Evolutionary conservation across 2,113 vertebrate species (phyloP).

Genomic region (Capreolus pygargus): DNA sequence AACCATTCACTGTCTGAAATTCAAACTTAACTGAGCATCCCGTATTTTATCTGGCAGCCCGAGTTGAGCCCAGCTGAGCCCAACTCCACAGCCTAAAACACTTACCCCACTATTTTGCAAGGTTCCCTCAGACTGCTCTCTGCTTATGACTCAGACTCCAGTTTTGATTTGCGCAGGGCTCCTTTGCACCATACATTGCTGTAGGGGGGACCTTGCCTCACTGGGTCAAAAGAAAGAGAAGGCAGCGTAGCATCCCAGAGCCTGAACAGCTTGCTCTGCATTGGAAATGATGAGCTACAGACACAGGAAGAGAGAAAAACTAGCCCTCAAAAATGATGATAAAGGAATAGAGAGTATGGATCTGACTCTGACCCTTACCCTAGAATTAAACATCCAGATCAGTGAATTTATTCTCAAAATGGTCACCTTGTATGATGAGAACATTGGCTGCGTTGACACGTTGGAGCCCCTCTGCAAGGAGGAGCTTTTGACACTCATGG

Average conservation of each 20-base stretch:
- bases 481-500: rapidly evolving
- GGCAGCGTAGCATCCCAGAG: neutral
- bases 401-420: neutral
- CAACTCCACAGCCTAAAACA: neutral
- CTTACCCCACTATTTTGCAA: neutral
- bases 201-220: rapidly evolving
- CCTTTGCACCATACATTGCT: neutral
- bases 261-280: neutral
- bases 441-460: rapidly evolving
- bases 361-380: neutral
- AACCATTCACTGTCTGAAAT: neutral
- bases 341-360: neutral
- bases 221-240: neutral
- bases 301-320: neutral
- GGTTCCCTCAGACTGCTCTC: neutral
- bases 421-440: neutral
- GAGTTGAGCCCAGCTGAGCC: neutral
- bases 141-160: neutral
- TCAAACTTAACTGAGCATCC: neutral
- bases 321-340: neutral
- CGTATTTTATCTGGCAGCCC: neutral
- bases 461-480: neutral
- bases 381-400: neutral
- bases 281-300: neutral
- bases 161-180: neutral